Base-by-base conservation (phyloP, 2,113 vertebrate species). In the Salvelinus namaycush region DNA sequence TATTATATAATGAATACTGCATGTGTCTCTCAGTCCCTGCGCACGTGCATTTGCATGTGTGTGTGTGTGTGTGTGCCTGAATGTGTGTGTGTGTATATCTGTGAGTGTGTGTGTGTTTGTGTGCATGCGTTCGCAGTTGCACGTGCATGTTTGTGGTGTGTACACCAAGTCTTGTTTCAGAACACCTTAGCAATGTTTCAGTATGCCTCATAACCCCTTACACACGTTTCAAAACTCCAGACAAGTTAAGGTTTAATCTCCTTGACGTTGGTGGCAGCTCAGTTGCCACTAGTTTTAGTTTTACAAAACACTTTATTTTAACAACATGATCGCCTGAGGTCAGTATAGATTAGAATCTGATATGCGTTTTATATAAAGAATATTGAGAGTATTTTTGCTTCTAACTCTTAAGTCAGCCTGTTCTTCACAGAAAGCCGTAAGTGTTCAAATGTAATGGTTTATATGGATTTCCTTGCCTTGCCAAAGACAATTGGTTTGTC, bases 381-480 rank as follows among this genome's bases (percentile, higher is more conserved):
- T 62, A 62, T 62, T 62, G 8, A 39, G 18, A 68, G 14, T 20
- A 34, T 54, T 16, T 54, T 16, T 54, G 27, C 31, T 20, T 26
- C 26, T 12, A 66, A 54, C 51, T 57, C 26, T 34, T 16, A 39
- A 27, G 29, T 39, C 16, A 20, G 66, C 29, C 29, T 68, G 13
- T 67, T 67, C 18, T 31, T 18, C 26, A 67, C 65, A 16, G 65
- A 67, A 29, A 22, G 12, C 31, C 16, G 20, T 70, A 9, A 44
- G 69, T 27, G 22, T 72, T 4, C 26, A 71, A 8, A 18, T 71
- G 4, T 59, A 9, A 16, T 73, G 51, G 26, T 60, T 73, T 26
- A 20, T 5, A n/a, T 39, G 3, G 24, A 22, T 70, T 80, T 81
- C 18, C 18, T 79, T 78, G 70, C 76, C 73, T 74, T 74, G 81